Evolutionary conservation across 2,888 invertebrate genomes (phyloP).

Genomic region (Meganola albula): DNA sequence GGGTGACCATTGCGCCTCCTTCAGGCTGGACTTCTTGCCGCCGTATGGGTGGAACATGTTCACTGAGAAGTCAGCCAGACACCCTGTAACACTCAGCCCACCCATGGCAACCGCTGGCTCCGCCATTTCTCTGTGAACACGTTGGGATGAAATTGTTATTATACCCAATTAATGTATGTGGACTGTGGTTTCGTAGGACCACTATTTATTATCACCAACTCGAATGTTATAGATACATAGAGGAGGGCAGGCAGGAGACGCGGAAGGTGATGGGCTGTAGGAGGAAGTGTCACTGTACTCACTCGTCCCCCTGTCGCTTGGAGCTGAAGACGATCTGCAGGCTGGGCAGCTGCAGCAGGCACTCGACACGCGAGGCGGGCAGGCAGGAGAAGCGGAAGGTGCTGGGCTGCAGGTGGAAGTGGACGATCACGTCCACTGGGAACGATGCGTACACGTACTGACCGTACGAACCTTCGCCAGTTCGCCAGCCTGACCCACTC

Average conservation of each 20-base stretch:
- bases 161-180: neutral
- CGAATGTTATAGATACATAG: constrained; percentile 45
- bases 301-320: constrained; percentile 89
- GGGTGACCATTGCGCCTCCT: constrained; percentile 89
- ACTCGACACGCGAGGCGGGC: constrained; percentile 96
- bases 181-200: neutral
- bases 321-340: constrained; percentile 98
- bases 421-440: constrained; percentile 98
- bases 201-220: neutral
- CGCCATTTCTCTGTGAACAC: constrained; percentile 70
- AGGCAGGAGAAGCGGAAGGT: constrained; percentile 97
- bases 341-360: constrained; percentile 96
- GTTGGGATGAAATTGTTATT: neutral
- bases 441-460: constrained; percentile 95
- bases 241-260: constrained; percentile 96
- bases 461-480: constrained; percentile 79
- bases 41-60: constrained; percentile 99
- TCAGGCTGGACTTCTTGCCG: constrained; percentile 87
- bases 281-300: constrained; percentile 91
- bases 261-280: constrained; percentile 98
- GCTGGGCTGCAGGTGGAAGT: constrained; percentile 98
- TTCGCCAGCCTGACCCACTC: constrained; percentile 35
- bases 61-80: constrained; percentile 97
- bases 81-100: constrained; percentile 95
- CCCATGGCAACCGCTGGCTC: constrained; percentile 84